phyloP scores from a whole-genome alignment of 2,113 vertebrate species.

The Neotragus pygmaeus region DNA sequence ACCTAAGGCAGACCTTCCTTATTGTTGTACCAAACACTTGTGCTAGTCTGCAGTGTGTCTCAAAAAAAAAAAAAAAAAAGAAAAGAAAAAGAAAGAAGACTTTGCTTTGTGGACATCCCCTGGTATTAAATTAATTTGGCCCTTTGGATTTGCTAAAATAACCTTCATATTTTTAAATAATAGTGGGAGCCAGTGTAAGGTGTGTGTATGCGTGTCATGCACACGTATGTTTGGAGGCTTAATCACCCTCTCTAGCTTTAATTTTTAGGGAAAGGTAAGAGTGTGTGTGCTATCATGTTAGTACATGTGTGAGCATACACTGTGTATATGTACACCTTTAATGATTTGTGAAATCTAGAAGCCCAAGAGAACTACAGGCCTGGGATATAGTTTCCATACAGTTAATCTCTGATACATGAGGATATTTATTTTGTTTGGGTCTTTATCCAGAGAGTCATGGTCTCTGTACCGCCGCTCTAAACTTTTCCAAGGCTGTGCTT shows the following conservation, averaged over 20 bases:
- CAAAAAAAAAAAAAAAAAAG: neutral
- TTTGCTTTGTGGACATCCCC: neutral
- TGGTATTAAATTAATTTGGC: neutral
- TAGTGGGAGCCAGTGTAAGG: neutral
- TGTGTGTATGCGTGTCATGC: too few relatives aligned
- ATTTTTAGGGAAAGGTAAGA: neutral
- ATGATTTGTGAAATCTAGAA: neutral
- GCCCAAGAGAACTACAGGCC: too few relatives aligned
- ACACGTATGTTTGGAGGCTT: neutral
- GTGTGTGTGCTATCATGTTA: too few relatives aligned
- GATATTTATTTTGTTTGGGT: neutral
- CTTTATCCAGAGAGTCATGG: neutral
- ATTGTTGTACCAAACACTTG: neutral
- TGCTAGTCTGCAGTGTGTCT: neutral
- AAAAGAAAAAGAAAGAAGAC: neutral
- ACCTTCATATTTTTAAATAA: neutral
- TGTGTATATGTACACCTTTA: neutral
- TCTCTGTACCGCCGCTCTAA: neutral
- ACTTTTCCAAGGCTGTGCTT: neutral
- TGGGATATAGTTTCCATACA: neutral
- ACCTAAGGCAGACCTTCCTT: neutral
- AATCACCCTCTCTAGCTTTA: neutral
- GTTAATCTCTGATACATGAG: neutral
- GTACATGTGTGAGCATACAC: neutral
- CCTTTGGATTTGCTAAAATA: neutral